Base-by-base conservation (phyloP, 1,140 invertebrate genomes). In the Scaptomyza montana region DNA sequence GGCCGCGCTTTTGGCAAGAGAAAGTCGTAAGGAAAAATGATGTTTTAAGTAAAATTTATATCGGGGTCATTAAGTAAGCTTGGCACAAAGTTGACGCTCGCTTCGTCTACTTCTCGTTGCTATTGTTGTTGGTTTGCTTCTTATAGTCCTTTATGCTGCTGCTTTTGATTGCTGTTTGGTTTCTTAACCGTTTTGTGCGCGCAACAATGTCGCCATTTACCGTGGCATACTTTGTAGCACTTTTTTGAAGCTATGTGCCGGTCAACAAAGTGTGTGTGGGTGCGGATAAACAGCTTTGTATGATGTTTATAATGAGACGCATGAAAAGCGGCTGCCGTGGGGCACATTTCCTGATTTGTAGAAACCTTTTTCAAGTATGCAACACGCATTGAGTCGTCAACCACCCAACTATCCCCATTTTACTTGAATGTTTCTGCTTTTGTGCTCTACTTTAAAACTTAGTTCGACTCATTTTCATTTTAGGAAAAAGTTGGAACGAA, bases 11-110 rank as follows among this genome's bases (percentile, higher is more conserved):
- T 73, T 73, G 77, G 60, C 56, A 69, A 36, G 77, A 54, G 77
- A 78, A 82, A 79, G 82, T 89, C 84, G 82, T 87, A 87, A 87
- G 89, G 82, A 87, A 84, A 86, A 87, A 87, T 87, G 84, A 87
- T 87, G 82, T 87, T 87, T 87, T 87, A 87, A 87, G 82, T 87
- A 87, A 87, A 87, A 87, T 87, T 87, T 87, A 87, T 87, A 87
- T 82, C 84, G 79, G 78, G 82, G 84, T 87, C 82, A 87, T 87
- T 87, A 87, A 87, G 82, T 87, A 87, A 87, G 89, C 82, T 87
- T 87, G 84, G 82, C 84, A 89, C 82, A 87, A 87, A 87, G 82
- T 86, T 89, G 84, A 78, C 80, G 78, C 71, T 75, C 69, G 65
- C 54, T 59, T 69, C 16, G 33, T 7, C 7, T 0, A 7, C 8